Conservation (phyloP, 2,113 vertebrate species). For the Xiphias gladius region DNA sequence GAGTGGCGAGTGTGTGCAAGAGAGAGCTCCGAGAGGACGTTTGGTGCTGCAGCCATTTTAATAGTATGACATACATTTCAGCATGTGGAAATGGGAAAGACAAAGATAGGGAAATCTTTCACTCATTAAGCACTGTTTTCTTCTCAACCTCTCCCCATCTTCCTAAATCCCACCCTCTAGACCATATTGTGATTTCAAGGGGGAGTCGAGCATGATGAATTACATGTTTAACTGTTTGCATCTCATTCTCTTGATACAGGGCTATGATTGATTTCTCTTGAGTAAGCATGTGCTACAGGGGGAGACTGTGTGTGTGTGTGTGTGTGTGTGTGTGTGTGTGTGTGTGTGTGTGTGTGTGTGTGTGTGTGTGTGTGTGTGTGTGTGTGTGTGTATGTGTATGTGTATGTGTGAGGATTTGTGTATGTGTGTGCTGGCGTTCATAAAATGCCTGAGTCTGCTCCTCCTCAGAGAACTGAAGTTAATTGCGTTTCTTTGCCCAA, state of each 20-base stretch:
- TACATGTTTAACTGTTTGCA: slow-evolving; percentile 65
- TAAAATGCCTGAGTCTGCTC: slow-evolving; percentile 28
- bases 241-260: slow-evolving; percentile 61
- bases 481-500: slow-evolving; percentile 58
- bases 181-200: slow-evolving; percentile 25
- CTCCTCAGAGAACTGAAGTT: slow-evolving; percentile 36
- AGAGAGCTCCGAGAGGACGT: neutral
- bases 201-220: slow-evolving; percentile 55
- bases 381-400: neutral
- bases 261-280: slow-evolving; percentile 60
- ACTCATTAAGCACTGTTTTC: slow-evolving; percentile 24
- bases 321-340: neutral
- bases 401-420: neutral
- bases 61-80: slow-evolving; percentile 1
- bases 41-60: slow-evolving; percentile 18
- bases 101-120: slow-evolving; percentile 16
- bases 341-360: neutral
- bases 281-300: slow-evolving; percentile 34
- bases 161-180: slow-evolving; percentile 6
- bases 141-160: neutral
- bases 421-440: neutral
- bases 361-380: slow-evolving; percentile 1
- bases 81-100: slow-evolving; percentile 17
- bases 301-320: neutral
- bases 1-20: neutral